Conservation (phyloP, 2,113 vertebrate genomes). For the Trichechus manatus region DNA sequence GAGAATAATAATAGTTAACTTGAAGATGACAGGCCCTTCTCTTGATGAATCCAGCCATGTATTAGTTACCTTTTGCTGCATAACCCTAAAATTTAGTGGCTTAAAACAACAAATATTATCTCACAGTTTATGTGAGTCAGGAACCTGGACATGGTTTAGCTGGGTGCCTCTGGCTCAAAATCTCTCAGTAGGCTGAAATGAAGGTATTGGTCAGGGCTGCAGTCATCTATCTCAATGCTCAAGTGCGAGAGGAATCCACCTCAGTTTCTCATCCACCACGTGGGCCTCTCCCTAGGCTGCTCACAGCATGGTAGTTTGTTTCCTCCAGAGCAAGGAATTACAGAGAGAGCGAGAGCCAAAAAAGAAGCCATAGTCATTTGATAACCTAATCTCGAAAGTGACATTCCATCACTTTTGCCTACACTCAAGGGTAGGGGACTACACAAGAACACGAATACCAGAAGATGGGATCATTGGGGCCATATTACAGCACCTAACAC, state of each 20-base stretch:
- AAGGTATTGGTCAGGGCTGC: not conserved
- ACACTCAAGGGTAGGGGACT: not conserved
- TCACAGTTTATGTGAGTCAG: not conserved
- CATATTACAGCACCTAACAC: not conserved
- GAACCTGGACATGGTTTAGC: not conserved
- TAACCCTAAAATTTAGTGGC: conserved; percentile 3
- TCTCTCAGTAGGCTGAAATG: not conserved
- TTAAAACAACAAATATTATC: conserved; percentile 29
- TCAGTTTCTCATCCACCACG: not conserved
- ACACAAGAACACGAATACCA: not conserved
- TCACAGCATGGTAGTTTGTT: not conserved
- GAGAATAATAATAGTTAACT: not conserved
- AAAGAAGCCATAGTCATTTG: conserved; percentile 9
- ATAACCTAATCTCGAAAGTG: not conserved
- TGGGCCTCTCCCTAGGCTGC: not conserved
- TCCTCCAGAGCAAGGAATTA: conserved; percentile 10
- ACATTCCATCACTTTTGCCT: not conserved
- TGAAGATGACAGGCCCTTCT: not conserved
- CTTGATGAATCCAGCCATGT: not conserved
- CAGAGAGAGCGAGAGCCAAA: not conserved
- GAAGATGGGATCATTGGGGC: not conserved
- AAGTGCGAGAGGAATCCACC: not conserved
- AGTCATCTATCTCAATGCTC: not conserved
- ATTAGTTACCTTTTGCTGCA: not conserved
- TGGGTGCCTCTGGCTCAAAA: not conserved